Base-by-base conservation (phyloP, 2,797 vertebrate genomes). In the Gallinago stenura region DNA sequence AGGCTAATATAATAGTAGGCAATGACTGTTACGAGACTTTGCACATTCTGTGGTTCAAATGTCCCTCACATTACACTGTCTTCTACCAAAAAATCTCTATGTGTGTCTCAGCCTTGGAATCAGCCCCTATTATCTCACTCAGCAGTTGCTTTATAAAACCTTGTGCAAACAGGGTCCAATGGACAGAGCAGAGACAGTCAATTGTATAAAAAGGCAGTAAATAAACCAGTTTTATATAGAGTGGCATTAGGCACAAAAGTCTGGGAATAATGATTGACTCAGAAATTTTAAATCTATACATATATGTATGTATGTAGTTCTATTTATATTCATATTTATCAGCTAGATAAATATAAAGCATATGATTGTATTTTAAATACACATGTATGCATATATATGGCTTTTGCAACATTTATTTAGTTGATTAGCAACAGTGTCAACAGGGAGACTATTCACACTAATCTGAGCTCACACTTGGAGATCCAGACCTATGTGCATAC, bases 221-320 rank as follows among this genome's bases (percentile, higher is more conserved):
- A 58, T 30, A 58, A 66, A 70, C 5, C 20, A 60, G 25, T 43
- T 3, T 1, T 50, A 2, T 17, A 21, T 5, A 48, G 12, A 76
- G 3, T 31, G 6, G 10, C 2, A 71, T 48, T 48, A 68, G 46
- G 18, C 64, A 77, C 5, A 84, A 41, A 77, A 58, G 17, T 45
- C 15, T 71, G 12, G 3, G 26, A 48, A 81, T 11, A 66, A 46
- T 22, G 12, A 37, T 6, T 78, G 10, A 13, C 25, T 71, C 31
- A 75, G 28, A 82, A 79, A 20, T 58, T 33, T 14, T 28, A 78
- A 73, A 54, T 19, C 5, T 75, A n/a, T 48, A 33, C 1, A 2
- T 70, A 7, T 24, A 10, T 14, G 3, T 53, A 12, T 9, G 3
- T 26, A 6, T 6, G 2, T 8, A 16, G 51, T 20, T n/a, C 7